These are phyloP conservation scores for Porites rus DNA, from an alignment of 92 coral and sea anemone species.

Conservation along the genomic window DNA sequence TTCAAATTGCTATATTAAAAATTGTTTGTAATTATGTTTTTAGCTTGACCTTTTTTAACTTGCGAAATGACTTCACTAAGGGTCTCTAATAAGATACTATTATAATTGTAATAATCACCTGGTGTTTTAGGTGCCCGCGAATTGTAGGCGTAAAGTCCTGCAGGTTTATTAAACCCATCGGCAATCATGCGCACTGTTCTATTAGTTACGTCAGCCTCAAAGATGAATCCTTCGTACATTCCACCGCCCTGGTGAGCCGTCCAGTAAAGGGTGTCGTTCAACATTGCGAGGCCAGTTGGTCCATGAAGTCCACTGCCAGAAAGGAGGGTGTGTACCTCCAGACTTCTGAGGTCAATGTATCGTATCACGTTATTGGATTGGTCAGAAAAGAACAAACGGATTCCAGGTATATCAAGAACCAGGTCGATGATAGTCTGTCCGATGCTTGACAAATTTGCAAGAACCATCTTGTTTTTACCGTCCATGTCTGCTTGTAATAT, in stretches of 20 bases:
- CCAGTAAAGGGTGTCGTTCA: slow-evolving; percentile 21
- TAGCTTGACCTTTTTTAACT: too few species aligned
- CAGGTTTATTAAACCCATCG: slow-evolving; percentile 12
- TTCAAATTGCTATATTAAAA: too few species aligned
- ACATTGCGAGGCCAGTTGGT: slow-evolving; percentile 5
- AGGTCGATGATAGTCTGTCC: slow-evolving; percentile 4
- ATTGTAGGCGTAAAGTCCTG: slow-evolving; percentile 15
- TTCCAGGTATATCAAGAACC: slow-evolving; percentile 9
- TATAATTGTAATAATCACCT: background rate
- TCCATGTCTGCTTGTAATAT: slow-evolving; percentile 35
- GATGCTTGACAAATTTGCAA: slow-evolving; percentile 26
- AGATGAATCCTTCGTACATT: slow-evolving; percentile 19
- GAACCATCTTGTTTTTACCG: slow-evolving; percentile 9
- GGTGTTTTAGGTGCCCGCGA: background rate
- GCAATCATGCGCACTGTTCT: slow-evolving; percentile 1
- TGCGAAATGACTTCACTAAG: too few species aligned
- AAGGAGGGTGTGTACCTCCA: slow-evolving; percentile 1
- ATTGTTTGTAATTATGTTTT: too few species aligned
- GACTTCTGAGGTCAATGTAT: slow-evolving; percentile 1
- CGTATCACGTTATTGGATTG: slow-evolving; percentile 13
- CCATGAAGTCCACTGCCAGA: slow-evolving; percentile 19
- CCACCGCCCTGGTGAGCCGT: slow-evolving; percentile 17
- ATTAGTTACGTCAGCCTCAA: slow-evolving; percentile 3
- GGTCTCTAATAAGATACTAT: too few species aligned
- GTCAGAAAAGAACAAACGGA: slow-evolving; percentile 22